A percentile compares a stretch with the other conserved stretches of the same genome.
phyloP scores from a whole-genome alignment of 2,797 vertebrate species.

The Xiphorhynchus erythropygius region DNA sequence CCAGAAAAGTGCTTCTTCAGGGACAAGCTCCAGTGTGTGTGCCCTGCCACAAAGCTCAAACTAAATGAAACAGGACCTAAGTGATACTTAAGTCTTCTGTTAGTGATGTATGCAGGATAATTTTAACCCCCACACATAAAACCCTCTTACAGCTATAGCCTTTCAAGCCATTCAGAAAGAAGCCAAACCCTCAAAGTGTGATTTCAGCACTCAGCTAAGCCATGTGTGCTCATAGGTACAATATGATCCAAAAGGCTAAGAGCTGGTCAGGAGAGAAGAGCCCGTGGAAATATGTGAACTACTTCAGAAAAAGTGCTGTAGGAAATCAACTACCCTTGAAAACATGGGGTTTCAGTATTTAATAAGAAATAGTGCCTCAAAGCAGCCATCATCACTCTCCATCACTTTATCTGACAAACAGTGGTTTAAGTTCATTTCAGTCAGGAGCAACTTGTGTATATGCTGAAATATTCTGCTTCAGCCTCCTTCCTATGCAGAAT shows the following conservation, averaged over 20 bases:
- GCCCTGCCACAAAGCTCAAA: neutral
- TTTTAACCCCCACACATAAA: neutral
- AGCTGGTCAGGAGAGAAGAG: neutral
- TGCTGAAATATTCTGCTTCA: neutral
- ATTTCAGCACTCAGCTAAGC: neutral
- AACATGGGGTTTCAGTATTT: neutral
- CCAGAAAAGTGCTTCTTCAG: neutral
- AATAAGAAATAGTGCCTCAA: neutral
- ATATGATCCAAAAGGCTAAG: neutral
- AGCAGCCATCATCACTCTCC: neutral
- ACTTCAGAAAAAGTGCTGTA: neutral
- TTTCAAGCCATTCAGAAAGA: neutral
- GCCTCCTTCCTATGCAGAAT: neutral
- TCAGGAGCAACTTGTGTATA: accelerated
- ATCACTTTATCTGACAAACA: neutral
- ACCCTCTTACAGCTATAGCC: neutral
- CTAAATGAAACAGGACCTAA: neutral
- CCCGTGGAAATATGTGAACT: neutral
- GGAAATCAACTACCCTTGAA: neutral
- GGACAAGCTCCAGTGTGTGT: neutral
- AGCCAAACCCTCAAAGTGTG: neutral
- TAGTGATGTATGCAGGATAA: neutral
- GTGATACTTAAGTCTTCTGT: neutral
- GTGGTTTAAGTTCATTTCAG: accelerated
- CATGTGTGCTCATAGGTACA: neutral